phyloP scores from a whole-genome alignment of 1,140 invertebrate species.

The Drosophila littoralis region DNA sequence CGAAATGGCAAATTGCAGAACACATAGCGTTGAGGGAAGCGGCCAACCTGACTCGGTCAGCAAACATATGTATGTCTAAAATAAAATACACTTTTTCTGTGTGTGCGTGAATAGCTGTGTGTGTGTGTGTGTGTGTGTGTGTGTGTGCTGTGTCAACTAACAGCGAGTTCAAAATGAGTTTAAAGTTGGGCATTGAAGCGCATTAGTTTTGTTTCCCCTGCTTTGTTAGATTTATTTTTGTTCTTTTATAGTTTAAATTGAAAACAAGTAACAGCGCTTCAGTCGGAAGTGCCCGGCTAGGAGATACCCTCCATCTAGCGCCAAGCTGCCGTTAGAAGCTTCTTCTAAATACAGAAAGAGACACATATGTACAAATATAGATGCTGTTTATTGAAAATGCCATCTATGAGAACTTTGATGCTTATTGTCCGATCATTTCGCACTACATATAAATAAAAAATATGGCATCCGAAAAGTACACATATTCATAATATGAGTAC shows the following conservation, averaged over 20 bases:
- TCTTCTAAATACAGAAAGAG: too few species aligned
- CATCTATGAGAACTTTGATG: too few species aligned
- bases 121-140: conserved; percentile 26
- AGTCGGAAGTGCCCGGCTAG: too few species aligned
- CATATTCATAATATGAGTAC: too few species aligned
- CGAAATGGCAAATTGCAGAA: conserved; percentile 64
- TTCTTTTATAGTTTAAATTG: not conserved
- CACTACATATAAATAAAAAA: too few species aligned
- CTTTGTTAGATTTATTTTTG: conserved; percentile 28
- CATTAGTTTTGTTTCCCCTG: conserved; percentile 56
- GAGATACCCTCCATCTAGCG: too few species aligned
- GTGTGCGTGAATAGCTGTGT: conserved; percentile 22
- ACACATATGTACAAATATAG: too few species aligned
- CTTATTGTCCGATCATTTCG: too few species aligned
- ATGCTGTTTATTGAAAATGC: too few species aligned
- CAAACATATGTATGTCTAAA: conserved; percentile 47
- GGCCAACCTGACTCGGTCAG: conserved; percentile 57
- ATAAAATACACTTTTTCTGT: conserved; percentile 15
- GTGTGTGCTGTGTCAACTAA: conserved; percentile 36
- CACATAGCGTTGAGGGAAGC: conserved; percentile 21
- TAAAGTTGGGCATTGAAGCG: conserved; percentile 65
- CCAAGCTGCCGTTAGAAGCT: too few species aligned
- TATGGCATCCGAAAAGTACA: too few species aligned
- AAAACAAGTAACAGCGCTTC: not conserved
- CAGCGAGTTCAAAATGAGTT: conserved; percentile 66